phyloP scores from a whole-genome alignment of 1,140 invertebrate species.

The Drosophila teissieri region DNA sequence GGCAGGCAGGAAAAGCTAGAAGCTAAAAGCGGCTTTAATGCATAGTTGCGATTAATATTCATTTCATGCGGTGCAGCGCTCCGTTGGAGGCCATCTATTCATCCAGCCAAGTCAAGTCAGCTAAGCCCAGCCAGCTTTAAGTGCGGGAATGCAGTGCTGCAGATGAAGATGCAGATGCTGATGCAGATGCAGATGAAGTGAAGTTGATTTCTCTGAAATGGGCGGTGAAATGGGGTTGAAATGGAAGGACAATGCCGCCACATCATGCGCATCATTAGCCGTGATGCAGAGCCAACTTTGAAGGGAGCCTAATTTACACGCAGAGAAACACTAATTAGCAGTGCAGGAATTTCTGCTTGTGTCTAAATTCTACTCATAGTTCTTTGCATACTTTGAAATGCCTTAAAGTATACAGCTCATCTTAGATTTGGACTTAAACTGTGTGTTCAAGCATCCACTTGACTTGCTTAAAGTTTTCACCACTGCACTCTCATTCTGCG shows the following conservation, averaged over 20 bases:
- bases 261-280: conserved; percentile 55
- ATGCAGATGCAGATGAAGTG: conserved; percentile 37
- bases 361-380: too few relatives aligned
- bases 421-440: not conserved
- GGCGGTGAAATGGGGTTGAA: not conserved
- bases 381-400: too few relatives aligned
- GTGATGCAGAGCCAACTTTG: conserved; percentile 26
- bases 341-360: too few relatives aligned
- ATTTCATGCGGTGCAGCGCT: conserved; percentile 74
- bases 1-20: conserved; percentile 58
- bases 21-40: conserved; percentile 78
- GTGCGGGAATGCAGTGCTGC: conserved; percentile 29
- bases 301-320: not conserved
- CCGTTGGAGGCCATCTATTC: conserved; percentile 66
- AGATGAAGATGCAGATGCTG: conserved; percentile 46
- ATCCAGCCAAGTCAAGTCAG: conserved; percentile 10
- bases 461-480: not conserved
- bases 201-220: conserved; percentile 36
- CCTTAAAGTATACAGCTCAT: not conserved
- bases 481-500: conserved; percentile 22
- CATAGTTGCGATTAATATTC: conserved; percentile 81
- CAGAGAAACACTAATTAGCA: not conserved
- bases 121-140: not conserved
- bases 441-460: too few relatives aligned
- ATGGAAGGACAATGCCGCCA: conserved; percentile 42